Evolutionary conservation across 2,797 vertebrate genomes (phyloP).

Genomic region (Leucoraja ocellata): DNA sequence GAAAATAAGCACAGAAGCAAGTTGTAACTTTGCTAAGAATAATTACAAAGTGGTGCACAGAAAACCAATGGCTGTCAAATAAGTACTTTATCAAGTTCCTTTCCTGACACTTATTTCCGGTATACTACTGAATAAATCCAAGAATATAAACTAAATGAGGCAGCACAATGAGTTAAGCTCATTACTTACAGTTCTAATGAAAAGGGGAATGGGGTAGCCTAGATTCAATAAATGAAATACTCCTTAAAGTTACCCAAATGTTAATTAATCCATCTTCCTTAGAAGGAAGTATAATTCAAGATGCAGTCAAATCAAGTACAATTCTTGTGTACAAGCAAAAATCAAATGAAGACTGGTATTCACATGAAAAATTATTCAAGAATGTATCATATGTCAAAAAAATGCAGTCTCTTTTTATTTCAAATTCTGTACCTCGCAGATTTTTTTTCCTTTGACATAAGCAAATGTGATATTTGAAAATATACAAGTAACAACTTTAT

Average conservation of each 20-base stretch:
- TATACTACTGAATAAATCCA: not conserved
- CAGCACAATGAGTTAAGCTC: not conserved
- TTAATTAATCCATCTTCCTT: not conserved
- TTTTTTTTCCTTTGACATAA: too few species aligned
- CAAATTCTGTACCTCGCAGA: too few species aligned
- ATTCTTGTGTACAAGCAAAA: not conserved
- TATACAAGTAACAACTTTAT: too few species aligned
- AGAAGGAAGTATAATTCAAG: not conserved
- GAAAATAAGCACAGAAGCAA: not conserved
- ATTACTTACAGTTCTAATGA: not conserved
- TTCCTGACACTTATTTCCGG: not conserved
- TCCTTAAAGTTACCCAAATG: not conserved
- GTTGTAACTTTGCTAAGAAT: not conserved
- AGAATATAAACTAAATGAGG: not conserved
- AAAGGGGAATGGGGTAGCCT: not conserved
- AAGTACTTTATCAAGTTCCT: not conserved
- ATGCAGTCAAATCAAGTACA: not conserved
- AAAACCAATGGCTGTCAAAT: constrained; percentile 8
- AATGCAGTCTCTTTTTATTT: too few species aligned
- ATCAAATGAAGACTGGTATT: not conserved
- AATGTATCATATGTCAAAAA: too few species aligned
- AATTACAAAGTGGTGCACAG: not conserved
- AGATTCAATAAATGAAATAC: not conserved
- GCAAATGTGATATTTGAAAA: too few species aligned
- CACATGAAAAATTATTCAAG: not conserved